Conservation (phyloP, 35 echinoderm and acorn worm genomes). For the Amphiura filiformis region DNA sequence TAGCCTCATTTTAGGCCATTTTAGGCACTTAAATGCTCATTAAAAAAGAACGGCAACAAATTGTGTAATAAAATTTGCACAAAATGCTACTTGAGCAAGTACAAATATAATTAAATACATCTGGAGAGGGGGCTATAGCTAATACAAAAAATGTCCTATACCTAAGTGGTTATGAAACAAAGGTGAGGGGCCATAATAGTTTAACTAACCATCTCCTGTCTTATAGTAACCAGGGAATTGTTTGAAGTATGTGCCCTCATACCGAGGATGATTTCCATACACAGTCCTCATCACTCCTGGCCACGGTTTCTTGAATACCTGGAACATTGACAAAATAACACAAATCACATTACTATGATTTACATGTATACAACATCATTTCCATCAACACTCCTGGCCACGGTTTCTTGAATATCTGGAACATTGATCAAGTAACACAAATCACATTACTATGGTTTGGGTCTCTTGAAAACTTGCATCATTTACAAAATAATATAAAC, state of each 20-base stretch:
- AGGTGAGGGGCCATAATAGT: too few species aligned
- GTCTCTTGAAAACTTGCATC: background rate
- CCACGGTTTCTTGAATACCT: conserved; percentile 97
- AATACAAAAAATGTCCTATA: too few species aligned
- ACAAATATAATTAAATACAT: too few species aligned
- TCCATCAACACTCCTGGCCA: conserved; percentile 97
- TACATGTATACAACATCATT: background rate
- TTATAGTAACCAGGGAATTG: conserved; percentile 94
- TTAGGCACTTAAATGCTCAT: too few species aligned
- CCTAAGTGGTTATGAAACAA: too few species aligned
- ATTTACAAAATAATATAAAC: background rate
- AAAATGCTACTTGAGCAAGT: too few species aligned
- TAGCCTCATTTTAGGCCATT: too few species aligned
- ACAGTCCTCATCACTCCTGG: conserved; percentile 96
- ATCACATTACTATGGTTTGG: background rate
- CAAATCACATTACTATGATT: background rate
- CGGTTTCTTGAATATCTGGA: conserved; percentile 84
- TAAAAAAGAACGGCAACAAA: too few species aligned
- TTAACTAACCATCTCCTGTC: conserved; percentile 95
- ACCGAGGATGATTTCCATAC: conserved; percentile 84
- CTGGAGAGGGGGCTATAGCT: too few species aligned
- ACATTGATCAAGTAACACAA: background rate
- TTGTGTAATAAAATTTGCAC: too few species aligned
- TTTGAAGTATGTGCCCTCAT: conserved; percentile 89
- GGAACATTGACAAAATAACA: background rate